These are phyloP conservation scores for Aricia artaxerxes DNA, from an alignment of 2,888 invertebrate species.

Conservation along the genomic window DNA sequence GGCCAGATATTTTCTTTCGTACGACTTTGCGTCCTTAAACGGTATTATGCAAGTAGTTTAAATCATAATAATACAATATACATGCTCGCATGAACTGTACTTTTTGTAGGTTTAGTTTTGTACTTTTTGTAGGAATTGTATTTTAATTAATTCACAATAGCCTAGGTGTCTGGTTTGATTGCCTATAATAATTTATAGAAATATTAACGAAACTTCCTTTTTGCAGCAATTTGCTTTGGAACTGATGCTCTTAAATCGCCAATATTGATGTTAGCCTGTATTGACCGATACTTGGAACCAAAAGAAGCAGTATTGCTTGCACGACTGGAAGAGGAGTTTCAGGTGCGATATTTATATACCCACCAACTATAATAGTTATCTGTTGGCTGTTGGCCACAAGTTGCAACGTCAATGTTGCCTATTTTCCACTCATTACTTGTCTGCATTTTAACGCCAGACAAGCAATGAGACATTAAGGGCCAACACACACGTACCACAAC, in stretches of 20 bases:
- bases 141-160: too few species aligned
- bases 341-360: conserved; percentile 74
- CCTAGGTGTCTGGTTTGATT: too few species aligned
- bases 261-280: conserved; percentile 90
- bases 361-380: background rate
- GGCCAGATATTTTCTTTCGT: conserved; percentile 88
- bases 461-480: too few species aligned
- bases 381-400: background rate
- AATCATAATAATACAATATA: background rate
- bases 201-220: background rate
- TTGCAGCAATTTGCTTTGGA: conserved; percentile 89
- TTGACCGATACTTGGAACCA: conserved; percentile 87
- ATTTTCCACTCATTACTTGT: too few species aligned
- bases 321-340: conserved; percentile 95
- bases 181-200: too few species aligned
- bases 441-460: too few species aligned
- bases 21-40: conserved; percentile 89
- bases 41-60: conserved; percentile 76
- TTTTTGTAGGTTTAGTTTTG: too few species aligned
- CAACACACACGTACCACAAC: too few species aligned
- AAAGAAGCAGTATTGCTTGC: conserved; percentile 91
- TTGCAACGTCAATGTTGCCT: too few species aligned
- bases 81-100: too few species aligned
- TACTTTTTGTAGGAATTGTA: too few species aligned
- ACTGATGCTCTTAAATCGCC: conserved; percentile 95